Evolutionary conservation across 2,888 invertebrate genomes (phyloP).

Genomic region (Hecatera dysodea): DNA sequence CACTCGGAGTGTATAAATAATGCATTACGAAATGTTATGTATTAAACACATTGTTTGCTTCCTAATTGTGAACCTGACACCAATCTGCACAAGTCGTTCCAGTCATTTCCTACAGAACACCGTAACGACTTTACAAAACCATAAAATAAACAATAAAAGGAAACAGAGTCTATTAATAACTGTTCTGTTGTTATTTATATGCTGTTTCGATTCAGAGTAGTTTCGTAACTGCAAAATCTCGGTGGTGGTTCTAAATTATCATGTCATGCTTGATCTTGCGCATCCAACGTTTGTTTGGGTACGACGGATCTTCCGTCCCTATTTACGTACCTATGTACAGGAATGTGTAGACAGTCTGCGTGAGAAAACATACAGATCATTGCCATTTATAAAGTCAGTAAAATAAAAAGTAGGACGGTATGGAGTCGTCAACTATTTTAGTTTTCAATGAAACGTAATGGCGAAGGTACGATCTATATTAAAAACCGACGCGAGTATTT

Average conservation of each 20-base stretch:
- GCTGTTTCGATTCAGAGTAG: conserved; percentile 38
- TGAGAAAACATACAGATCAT: conserved; percentile 28
- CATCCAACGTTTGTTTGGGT: conserved; percentile 14
- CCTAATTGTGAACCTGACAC: conserved; percentile 44
- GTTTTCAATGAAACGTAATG: conserved; percentile 31
- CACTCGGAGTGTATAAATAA: conserved; percentile 40
- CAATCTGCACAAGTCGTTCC: conserved; percentile 27
- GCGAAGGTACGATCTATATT: conserved; percentile 34
- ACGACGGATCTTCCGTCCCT: conserved; percentile 13
- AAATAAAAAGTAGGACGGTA: background rate
- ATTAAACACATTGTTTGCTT: conserved; percentile 38
- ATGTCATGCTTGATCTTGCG: conserved; percentile 39
- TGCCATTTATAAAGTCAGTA: conserved; percentile 22
- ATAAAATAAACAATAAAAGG: conserved; percentile 62
- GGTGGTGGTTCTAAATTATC: conserved; percentile 45
- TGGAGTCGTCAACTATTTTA: conserved; percentile 35
- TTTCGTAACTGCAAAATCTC: conserved; percentile 51
- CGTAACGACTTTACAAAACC: conserved; percentile 40
- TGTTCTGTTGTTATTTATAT: conserved; percentile 54
- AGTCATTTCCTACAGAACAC: conserved; percentile 37
- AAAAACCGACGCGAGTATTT: conserved; percentile 35
- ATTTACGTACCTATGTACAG: background rate
- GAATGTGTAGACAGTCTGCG: conserved; percentile 2
- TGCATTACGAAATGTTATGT: conserved; percentile 24
- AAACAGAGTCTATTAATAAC: conserved; percentile 47